These are phyloP conservation scores for Bombus difficillimus DNA, from an alignment of 1,140 invertebrate genomes.

Conservation along the genomic window DNA sequence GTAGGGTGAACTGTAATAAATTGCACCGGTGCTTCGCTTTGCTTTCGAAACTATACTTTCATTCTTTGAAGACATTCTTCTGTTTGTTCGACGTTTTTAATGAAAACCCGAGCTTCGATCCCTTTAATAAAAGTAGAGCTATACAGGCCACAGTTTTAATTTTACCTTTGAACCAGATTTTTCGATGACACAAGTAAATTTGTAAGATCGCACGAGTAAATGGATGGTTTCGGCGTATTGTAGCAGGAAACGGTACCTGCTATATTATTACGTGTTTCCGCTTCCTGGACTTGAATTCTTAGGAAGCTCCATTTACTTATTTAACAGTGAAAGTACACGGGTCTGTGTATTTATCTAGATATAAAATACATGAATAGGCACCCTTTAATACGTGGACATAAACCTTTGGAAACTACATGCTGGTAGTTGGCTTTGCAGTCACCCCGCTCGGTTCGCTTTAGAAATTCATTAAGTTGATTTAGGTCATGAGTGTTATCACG, in stretches of 20 bases:
- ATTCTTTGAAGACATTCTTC: not conserved
- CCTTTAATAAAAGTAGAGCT: not conserved
- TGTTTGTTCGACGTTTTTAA: constrained; percentile 5
- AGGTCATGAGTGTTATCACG: not conserved
- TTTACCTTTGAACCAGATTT: not conserved
- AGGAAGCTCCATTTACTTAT: not conserved
- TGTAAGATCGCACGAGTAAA: not conserved
- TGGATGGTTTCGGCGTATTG: no score
- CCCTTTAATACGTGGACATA: not conserved
- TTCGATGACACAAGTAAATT: not conserved
- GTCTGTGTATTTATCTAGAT: not conserved
- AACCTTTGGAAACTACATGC: not conserved
- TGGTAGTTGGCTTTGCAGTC: not conserved
- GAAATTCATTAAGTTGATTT: not conserved
- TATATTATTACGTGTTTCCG: not conserved
- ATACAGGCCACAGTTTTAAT: not conserved
- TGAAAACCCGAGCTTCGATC: not conserved
- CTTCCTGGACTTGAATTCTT: not conserved
- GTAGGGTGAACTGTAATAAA: not conserved
- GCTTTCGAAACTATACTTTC: not conserved
- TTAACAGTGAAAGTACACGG: not conserved
- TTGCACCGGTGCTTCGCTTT: not conserved
- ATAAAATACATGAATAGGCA: not conserved
- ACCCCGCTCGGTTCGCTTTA: not conserved
- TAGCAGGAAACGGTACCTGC: not conserved